These are phyloP conservation scores for Drosophila melanica DNA, from an alignment of 1,140 invertebrate genomes.

Conservation along the genomic window DNA sequence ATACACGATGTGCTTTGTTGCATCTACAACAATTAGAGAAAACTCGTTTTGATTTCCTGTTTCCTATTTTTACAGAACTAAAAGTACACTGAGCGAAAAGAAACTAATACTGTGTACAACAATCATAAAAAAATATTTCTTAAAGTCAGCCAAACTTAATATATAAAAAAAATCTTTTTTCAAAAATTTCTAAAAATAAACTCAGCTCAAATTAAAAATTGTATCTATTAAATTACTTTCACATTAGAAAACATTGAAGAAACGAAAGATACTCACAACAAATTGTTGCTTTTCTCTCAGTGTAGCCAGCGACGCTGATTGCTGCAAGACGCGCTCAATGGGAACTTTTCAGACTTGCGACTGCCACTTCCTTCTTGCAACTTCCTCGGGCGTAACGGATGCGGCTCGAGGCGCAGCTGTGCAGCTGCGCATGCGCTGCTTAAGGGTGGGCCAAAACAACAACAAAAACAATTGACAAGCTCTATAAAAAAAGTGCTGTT, in stretches of 20 bases:
- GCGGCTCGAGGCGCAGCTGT: constrained; percentile 34
- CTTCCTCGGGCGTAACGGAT: constrained; percentile 60
- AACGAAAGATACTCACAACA: background rate
- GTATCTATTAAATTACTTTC: no score
- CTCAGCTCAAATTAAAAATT: background rate
- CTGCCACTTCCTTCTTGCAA: constrained; percentile 47
- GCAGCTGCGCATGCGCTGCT: constrained; percentile 69
- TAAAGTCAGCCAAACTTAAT: no score
- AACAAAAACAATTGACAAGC: constrained; percentile 12
- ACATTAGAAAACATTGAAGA: background rate
- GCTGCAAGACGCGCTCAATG: constrained; percentile 48
- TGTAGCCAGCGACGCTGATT: constrained; percentile 53
- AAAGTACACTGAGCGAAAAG: no score
- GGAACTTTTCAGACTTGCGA: constrained; percentile 51
- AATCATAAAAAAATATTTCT: no score
- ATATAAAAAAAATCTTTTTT: background rate
- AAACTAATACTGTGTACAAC: no score
- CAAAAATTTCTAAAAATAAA: no score
- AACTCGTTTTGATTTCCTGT: constrained; percentile 63
- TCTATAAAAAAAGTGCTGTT: constrained; percentile 13
- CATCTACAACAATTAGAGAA: constrained; percentile 27
- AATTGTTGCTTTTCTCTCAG: no score
- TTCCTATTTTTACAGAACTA: background rate
- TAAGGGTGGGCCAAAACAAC: constrained; percentile 55
- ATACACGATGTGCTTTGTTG: constrained; percentile 54